Base-by-base conservation (phyloP, 2,113 vertebrate species). In the Hippocampus abdominalis region DNA sequence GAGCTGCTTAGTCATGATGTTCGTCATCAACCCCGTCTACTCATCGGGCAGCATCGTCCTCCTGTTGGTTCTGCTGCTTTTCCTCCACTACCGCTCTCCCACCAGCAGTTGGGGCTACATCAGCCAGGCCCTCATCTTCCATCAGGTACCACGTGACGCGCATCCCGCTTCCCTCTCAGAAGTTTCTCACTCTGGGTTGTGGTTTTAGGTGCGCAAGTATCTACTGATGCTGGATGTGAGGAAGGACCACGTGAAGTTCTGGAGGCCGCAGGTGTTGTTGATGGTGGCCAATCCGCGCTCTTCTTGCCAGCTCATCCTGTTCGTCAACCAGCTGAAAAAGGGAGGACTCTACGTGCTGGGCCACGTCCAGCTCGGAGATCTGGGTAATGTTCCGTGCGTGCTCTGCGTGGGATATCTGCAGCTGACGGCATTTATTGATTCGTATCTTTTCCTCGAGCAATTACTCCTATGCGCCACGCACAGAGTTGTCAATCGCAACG, bases 81-180 rank as follows among this genome's bases (percentile, higher is more conserved):
- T 95, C 81, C 93, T 96, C 66, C 94, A 95, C 2, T 95, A 92
- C 40, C 87, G 94, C 49, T 93, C 93, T 0, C 93, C 93, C 74
- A 94, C 93, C 81, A 95, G 94, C 88, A 95, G 94, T 82, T 96
- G 95, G 95, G 95, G 95, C 79, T 96, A 95, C 23, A 94, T 96
- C 85, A 95, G 94, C 91, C 95, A 95, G 84, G 95, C 95, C 27
- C 89, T 95, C 80, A 95, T 96, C 59, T 96, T 95, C 86, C 94
- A 95, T 68, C 95, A 95, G 88, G 82, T 84, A 84, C 60, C 60
- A 21, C 20, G 16, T 36, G 10, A 61, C 9, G n/a, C 6, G 21
- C 62, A 18, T 42, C 36, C 11, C 61, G 8, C 20, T 2, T 42
- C 36, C 0, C 36, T 13, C 62, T 44, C 3, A 1, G 32, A 15